Evolutionary conservation across 2,797 vertebrate genomes (phyloP).

Genomic region (Bucorvus abyssinicus): DNA sequence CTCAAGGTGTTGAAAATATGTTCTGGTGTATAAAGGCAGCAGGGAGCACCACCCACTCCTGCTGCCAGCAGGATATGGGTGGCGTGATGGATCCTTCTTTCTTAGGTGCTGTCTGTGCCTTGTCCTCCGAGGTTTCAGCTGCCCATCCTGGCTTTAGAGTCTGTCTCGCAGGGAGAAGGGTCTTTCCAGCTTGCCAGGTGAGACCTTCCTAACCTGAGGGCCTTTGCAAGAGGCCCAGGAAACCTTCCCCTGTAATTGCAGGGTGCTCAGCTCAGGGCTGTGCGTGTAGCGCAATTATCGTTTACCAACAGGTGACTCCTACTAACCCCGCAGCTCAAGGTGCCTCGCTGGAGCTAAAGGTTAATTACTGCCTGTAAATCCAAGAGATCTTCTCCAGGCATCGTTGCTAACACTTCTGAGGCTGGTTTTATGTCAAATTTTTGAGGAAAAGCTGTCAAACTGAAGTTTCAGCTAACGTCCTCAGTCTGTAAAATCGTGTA

Average conservation of each 20-base stretch:
- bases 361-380: slow-evolving; percentile 30
- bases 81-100: not conserved
- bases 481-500: not conserved
- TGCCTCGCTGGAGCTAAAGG: slow-evolving; percentile 15
- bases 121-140: not conserved
- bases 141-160: not conserved
- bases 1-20: not conserved
- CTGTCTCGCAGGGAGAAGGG: not conserved
- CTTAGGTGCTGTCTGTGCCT: not conserved
- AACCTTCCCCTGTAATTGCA: slow-evolving; percentile 14
- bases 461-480: slow-evolving; percentile 25
- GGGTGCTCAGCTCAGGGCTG: not conserved
- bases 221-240: not conserved
- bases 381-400: slow-evolving; percentile 49
- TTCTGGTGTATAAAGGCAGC: not conserved
- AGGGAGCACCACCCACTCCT: not conserved
- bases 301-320: not conserved
- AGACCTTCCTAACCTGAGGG: not conserved
- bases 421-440: not conserved
- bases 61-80: not conserved
- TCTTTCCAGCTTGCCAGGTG: not conserved
- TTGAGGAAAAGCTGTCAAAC: slow-evolving; percentile 21
- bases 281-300: not conserved
- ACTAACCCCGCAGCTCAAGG: not conserved
- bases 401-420: slow-evolving; percentile 11